A percentile compares a stretch with the other conserved stretches of the same genome.
Evolutionary conservation across 2,888 invertebrate genomes (phyloP).

Genomic region (Parasteatoda lunata): DNA sequence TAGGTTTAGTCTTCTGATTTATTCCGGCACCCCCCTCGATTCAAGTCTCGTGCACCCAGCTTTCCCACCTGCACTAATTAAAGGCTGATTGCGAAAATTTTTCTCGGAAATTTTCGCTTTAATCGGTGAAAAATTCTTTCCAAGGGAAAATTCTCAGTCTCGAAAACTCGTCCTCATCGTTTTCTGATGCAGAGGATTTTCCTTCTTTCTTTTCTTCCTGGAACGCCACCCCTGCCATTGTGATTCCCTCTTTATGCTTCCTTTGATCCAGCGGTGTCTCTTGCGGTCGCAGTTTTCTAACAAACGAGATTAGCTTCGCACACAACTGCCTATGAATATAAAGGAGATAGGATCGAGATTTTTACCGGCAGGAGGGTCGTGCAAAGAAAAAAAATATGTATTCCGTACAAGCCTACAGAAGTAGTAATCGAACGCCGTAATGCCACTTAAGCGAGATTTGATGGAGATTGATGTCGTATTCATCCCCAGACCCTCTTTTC

Average conservation of each 20-base stretch:
- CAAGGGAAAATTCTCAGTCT: background rate
- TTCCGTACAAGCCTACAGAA: background rate
- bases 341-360: background rate
- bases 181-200: no score
- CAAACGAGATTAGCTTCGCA: background rate
- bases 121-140: background rate
- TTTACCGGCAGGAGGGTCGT: background rate
- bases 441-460: conserved; percentile 1
- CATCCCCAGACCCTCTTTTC: background rate
- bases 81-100: conserved; percentile 25
- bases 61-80: conserved; percentile 26
- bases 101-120: background rate
- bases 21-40: background rate
- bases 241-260: background rate
- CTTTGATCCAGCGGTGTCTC: background rate
- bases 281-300: background rate
- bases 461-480: background rate
- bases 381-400: background rate
- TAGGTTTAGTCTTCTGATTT: conserved; percentile 13
- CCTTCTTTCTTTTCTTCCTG: background rate
- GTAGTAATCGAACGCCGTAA: background rate
- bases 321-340: background rate
- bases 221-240: background rate
- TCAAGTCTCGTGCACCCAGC: conserved; percentile 3
- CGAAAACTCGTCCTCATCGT: no score